phyloP scores from a whole-genome alignment of 2,888 invertebrate species.

The Ecliptopera silaceata region DNA sequence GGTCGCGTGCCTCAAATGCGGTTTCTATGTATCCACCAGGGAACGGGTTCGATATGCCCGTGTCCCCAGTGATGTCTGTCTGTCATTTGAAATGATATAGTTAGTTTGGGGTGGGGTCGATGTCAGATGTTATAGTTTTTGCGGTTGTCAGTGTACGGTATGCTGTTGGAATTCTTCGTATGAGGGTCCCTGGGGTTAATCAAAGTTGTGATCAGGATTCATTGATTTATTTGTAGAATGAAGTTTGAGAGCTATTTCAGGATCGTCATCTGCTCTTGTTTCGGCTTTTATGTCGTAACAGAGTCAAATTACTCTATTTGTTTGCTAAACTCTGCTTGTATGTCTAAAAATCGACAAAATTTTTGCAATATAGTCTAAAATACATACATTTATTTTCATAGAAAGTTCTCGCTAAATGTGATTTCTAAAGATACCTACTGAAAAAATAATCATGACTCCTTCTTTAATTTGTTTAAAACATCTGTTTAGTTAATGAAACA shows the following conservation, averaged over 20 bases:
- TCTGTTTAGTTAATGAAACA: too few relatives aligned
- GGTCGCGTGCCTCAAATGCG: slow-evolving; percentile 60
- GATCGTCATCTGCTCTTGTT: neutral
- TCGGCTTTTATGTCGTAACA: neutral
- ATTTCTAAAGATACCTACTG: too few relatives aligned
- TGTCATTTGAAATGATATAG: slow-evolving; percentile 30
- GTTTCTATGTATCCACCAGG: slow-evolving; percentile 64
- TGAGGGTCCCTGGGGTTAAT: slow-evolving; percentile 21
- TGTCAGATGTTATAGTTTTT: slow-evolving; percentile 31
- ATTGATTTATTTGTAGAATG: slow-evolving; percentile 18
- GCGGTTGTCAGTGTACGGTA: slow-evolving; percentile 23
- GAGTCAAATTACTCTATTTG: neutral
- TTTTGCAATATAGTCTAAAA: too few relatives aligned
- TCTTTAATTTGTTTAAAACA: too few relatives aligned
- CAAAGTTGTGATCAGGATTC: slow-evolving; percentile 5
- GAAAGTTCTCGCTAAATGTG: too few relatives aligned
- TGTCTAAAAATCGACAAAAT: too few relatives aligned
- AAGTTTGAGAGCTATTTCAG: neutral
- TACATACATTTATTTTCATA: too few relatives aligned
- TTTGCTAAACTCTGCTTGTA: too few relatives aligned
- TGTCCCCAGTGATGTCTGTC: slow-evolving; percentile 43
- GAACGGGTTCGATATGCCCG: slow-evolving; percentile 54
- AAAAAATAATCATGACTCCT: too few relatives aligned
- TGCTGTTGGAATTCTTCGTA: slow-evolving; percentile 19
- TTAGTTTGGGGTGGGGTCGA: slow-evolving; percentile 26